These are phyloP conservation scores for Poliocrania exsul DNA, from an alignment of 2,797 vertebrate species.

Conservation along the genomic window DNA sequence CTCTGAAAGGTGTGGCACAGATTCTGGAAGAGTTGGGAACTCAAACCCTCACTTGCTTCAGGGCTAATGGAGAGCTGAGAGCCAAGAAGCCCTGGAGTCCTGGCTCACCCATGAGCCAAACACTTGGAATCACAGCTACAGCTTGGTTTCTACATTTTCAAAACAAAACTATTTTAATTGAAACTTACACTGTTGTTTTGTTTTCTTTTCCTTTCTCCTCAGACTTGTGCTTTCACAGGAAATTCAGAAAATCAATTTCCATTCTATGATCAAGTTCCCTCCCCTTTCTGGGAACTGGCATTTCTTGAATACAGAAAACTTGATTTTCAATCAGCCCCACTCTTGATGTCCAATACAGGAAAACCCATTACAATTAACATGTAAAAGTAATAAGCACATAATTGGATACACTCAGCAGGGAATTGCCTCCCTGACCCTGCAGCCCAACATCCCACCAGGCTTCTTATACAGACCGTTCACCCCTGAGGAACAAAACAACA, in stretches of 20 bases:
- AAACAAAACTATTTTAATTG: slow-evolving; percentile 10
- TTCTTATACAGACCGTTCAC: background rate
- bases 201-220: background rate
- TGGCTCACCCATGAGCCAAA: background rate
- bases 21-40: slow-evolving; percentile 13
- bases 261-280: background rate
- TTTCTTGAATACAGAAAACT: slow-evolving; percentile 3
- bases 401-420: background rate
- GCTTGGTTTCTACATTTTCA: background rate
- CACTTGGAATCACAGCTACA: slow-evolving; percentile 1
- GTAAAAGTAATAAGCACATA: background rate
- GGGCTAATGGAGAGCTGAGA: background rate
- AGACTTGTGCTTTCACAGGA: background rate
- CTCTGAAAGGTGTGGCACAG: slow-evolving; percentile 35
- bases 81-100: slow-evolving; percentile 10
- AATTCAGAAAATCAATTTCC: background rate
- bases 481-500: slow-evolving; percentile 6
- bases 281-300: background rate
- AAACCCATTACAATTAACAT: background rate
- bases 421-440: background rate
- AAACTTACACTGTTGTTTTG: background rate
- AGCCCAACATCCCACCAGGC: slow-evolving; percentile 3
- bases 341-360: background rate
- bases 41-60: background rate
- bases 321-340: background rate